A percentile compares a stretch with the other conserved stretches of the same genome.
phyloP scores from a whole-genome alignment of 1,140 invertebrate species.

The Elysia chlorotica region DNA sequence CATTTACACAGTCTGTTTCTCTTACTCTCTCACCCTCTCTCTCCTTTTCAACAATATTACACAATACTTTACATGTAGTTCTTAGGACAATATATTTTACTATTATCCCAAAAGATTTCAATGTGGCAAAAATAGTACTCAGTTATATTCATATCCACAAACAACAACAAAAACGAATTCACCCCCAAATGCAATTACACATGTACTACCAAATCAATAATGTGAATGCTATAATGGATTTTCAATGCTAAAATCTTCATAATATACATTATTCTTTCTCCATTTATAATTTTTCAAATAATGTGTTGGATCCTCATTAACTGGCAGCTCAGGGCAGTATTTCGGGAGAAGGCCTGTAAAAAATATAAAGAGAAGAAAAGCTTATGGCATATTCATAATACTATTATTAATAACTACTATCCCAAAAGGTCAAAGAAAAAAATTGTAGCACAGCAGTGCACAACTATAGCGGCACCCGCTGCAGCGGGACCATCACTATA shows the following conservation, averaged over 20 bases:
- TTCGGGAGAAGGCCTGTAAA: conserved; percentile 13
- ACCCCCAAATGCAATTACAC: too few relatives aligned
- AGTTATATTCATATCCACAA: background rate
- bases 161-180: background rate
- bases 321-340: conserved; percentile 5
- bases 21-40: too few relatives aligned
- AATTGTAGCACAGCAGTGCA: too few relatives aligned
- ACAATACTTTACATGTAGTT: too few relatives aligned
- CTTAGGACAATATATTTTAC: too few relatives aligned
- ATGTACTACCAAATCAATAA: background rate
- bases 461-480: too few relatives aligned
- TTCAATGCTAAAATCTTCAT: conserved; percentile 23
- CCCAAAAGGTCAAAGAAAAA: too few relatives aligned
- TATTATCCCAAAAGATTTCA: too few relatives aligned
- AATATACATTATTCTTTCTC: conserved; percentile 23
- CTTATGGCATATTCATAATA: background rate
- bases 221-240: conserved; percentile 1
- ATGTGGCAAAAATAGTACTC: too few relatives aligned
- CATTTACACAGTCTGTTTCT: too few relatives aligned
- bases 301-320: conserved; percentile 8
- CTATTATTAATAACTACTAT: background rate
- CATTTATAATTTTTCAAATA: conserved; percentile 20
- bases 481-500: too few relatives aligned
- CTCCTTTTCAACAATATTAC: too few relatives aligned
- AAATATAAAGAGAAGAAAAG: background rate